A percentile compares a stretch with the other conserved stretches of the same genome.
Evolutionary conservation across 2,797 vertebrate genomes (phyloP).

Genomic region (Epinephelus malabaricus): DNA sequence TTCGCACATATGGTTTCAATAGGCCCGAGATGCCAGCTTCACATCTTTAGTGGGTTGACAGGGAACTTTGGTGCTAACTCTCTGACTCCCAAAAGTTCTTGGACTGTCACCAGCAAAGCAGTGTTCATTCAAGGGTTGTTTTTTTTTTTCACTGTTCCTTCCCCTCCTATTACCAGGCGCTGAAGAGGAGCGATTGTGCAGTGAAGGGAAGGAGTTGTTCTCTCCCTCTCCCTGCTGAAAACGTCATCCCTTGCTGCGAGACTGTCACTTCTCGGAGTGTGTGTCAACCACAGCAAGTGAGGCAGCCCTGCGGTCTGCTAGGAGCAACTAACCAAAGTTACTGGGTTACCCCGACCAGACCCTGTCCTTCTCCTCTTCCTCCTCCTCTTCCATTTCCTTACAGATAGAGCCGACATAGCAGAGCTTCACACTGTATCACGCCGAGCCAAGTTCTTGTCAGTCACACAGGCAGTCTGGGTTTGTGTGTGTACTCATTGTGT

Average conservation of each 20-base stretch:
- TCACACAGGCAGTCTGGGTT: constrained; percentile 34
- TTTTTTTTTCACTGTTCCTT: constrained; percentile 67
- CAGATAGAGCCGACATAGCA: constrained; percentile 27
- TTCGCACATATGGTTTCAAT: constrained; percentile 99
- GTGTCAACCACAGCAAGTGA: constrained; percentile 88
- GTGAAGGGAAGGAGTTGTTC: constrained; percentile 86
- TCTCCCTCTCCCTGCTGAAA: constrained; percentile 86
- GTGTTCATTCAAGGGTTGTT: constrained; percentile 84
- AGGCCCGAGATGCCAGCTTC: constrained; percentile 94
- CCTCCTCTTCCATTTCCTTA: constrained; percentile 21
- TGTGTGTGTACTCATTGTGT: constrained; percentile 36
- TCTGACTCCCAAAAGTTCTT: constrained; percentile 95
- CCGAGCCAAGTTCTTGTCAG: constrained; percentile 82
- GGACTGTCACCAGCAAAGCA: constrained; percentile 96
- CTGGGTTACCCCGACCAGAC: constrained; percentile 82
- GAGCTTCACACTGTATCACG: constrained; percentile 66
- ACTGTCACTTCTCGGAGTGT: constrained; percentile 88
- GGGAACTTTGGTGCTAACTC: constrained; percentile 96
- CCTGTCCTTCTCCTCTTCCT: constrained; percentile 18
- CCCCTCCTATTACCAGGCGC: constrained; percentile 87
- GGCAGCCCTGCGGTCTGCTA: constrained; percentile 86
- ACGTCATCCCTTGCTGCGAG: constrained; percentile 87
- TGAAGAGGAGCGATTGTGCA: constrained; percentile 92
- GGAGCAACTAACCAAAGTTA: constrained; percentile 90
- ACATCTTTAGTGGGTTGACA: constrained; percentile 99